Evolutionary conservation across 2,113 vertebrate species (phyloP), one percentile per base, ranked within the genome.

Genomic region (Desmodus rotundus): DNA sequence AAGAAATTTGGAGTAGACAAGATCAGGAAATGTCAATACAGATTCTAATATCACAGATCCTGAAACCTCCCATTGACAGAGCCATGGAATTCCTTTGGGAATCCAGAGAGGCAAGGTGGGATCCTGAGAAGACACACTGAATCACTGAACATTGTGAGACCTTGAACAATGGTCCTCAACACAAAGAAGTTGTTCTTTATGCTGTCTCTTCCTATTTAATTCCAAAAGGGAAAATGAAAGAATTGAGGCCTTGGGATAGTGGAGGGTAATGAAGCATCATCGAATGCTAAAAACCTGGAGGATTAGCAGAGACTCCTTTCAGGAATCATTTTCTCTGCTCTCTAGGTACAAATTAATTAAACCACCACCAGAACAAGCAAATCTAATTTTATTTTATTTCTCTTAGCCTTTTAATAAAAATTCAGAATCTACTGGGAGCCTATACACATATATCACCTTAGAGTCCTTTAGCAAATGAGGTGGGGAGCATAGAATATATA

Each of bases 341-440:
- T 41, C 78, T 67, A 43, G 41, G 16, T 50, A 63, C 41, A 41
- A 54, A 72, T 24, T 77, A 61, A 78, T 72, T 20, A 61, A 68
- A 7, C 20, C 47, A 6, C 56, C 86, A 78, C 65, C 31, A 45
- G 76, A 54, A 38, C 87, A 47, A 68, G 68, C 15, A 31, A 72
- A 58, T 1, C 43, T 43, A 68, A 87, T 82, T 93, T 77, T 52
- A 31, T 61, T 54, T 82, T 70, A 33, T 20, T 36, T 90, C 24
- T 43, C 56, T 68, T 76, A 81, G 31, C 10, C 14, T 63, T 68
- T 93, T 67, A 19, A 81, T 70, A 93, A 95, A 95, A 76, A 19
- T 16, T 61, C 15, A 68, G 68, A 82, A 82, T 52, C 63, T 15
- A 26, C 52, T 13, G 20, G 65, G 43, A 38, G 11, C 17, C 47